phyloP scores from a whole-genome alignment of 2,797 vertebrate species.

The Microctenopoma steveboyesi region DNA sequence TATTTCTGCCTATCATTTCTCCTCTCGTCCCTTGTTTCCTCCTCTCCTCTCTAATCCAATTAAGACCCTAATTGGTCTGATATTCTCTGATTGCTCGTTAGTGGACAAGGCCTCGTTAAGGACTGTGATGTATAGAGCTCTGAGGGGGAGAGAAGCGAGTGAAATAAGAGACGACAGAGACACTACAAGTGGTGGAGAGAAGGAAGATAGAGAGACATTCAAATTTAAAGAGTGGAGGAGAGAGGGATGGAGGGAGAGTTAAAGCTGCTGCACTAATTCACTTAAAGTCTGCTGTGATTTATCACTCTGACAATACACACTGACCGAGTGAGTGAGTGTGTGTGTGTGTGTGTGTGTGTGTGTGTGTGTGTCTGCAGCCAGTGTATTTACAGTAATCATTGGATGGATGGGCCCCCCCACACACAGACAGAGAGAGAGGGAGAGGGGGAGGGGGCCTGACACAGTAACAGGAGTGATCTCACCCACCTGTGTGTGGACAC shows the following conservation, averaged over 20 bases:
- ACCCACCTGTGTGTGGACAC: constrained; percentile 23
- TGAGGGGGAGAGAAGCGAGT: constrained; percentile 10
- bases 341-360: constrained; percentile 41
- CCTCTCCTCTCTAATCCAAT: constrained; percentile 35
- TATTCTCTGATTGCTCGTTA: constrained; percentile 66
- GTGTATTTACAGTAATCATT: constrained; percentile 88
- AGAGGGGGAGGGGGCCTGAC: not conserved
- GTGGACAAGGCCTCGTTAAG: constrained; percentile 53
- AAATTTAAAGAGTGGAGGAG: constrained; percentile 5
- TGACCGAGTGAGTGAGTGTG: constrained; percentile 68
- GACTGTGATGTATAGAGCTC: constrained; percentile 47
- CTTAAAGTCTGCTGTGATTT: constrained; percentile 93
- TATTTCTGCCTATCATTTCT: too few relatives aligned
- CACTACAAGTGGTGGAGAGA: constrained; percentile 8
- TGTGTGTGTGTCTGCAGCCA: constrained; percentile 74
- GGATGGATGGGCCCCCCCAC: constrained; percentile 68
- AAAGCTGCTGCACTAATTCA: constrained; percentile 93
- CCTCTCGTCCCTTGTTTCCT: not conserved
- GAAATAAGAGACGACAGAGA: not conserved
- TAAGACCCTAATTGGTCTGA: constrained; percentile 66
- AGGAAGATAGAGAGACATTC: constrained; percentile 1
- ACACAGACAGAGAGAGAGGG: not conserved
- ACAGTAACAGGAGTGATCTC: constrained; percentile 30
- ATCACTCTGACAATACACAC: constrained; percentile 91
- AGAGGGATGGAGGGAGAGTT: constrained; percentile 73